These are phyloP conservation scores for Eupithecia exiguata DNA, from an alignment of 2,888 invertebrate genomes.

Conservation along the genomic window DNA sequence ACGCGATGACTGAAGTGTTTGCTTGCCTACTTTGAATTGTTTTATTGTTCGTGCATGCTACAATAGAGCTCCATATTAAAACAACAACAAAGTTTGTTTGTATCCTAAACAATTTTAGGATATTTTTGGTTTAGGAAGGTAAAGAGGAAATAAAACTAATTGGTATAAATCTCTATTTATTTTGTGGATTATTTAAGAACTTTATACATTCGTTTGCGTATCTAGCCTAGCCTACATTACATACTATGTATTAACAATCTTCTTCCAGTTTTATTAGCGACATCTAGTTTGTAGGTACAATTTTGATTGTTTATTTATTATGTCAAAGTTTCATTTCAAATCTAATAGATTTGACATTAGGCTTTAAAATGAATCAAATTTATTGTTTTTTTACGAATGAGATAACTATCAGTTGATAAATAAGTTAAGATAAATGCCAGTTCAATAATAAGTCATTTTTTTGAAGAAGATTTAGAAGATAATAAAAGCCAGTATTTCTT, in stretches of 20 bases:
- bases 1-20: constrained; percentile 50
- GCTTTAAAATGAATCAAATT: background rate
- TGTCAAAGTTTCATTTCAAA: background rate
- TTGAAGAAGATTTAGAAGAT: too few species aligned
- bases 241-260: background rate
- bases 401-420: background rate
- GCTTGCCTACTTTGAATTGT: constrained; percentile 47
- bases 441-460: too few species aligned
- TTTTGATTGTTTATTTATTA: background rate
- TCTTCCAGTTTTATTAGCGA: background rate
- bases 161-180: background rate
- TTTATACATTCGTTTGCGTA: background rate
- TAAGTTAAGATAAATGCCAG: background rate
- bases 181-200: background rate
- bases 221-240: background rate
- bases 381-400: background rate
- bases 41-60: constrained; percentile 48
- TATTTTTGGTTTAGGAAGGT: background rate
- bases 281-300: background rate
- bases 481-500: background rate
- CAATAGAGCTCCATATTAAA: constrained; percentile 37
- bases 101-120: background rate
- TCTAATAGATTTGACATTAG: background rate
- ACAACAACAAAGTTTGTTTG: background rate
- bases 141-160: background rate